These are phyloP conservation scores for Hirudinaria manillensis DNA, from an alignment of 2,888 invertebrate species.

Conservation along the genomic window DNA sequence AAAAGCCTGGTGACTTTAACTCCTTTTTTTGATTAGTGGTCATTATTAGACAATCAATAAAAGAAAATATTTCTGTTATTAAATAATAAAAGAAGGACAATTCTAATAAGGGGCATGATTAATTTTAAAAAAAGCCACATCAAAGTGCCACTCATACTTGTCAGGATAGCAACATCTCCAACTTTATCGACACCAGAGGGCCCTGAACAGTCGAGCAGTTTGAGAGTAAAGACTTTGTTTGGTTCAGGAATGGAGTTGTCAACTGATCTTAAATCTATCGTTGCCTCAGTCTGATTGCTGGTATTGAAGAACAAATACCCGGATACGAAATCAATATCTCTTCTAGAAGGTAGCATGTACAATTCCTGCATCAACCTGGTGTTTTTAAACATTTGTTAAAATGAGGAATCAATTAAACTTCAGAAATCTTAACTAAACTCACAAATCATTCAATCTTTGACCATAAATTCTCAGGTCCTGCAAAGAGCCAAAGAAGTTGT, in stretches of 20 bases:
- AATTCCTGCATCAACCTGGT: conserved; percentile 44
- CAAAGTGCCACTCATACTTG: conserved; percentile 41
- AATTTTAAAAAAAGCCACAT: too few relatives aligned
- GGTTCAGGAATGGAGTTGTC: conserved; percentile 49
- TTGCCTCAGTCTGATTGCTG: conserved; percentile 31
- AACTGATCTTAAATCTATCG: conserved; percentile 25
- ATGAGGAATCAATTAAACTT: too few relatives aligned
- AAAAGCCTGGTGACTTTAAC: background rate
- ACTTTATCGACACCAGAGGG: conserved; percentile 46
- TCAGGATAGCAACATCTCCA: conserved; percentile 45
- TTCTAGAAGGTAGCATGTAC: conserved; percentile 42
- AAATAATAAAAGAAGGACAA: too few relatives aligned
- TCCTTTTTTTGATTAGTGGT: too few relatives aligned
- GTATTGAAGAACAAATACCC: conserved; percentile 45
- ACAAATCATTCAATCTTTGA: conserved; percentile 45
- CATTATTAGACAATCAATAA: too few relatives aligned
- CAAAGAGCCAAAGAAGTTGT: conserved; percentile 46
- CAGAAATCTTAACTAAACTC: conserved; percentile 22
- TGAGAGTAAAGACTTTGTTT: conserved; percentile 48
- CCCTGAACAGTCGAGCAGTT: conserved; percentile 45
- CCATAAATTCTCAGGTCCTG: conserved; percentile 49
- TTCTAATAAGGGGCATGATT: too few relatives aligned
- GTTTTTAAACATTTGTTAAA: background rate
- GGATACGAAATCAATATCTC: conserved; percentile 47
- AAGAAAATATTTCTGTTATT: too few relatives aligned